These are phyloP conservation scores for Agelastica alni DNA, from an alignment of 2,888 invertebrate species.

Conservation along the genomic window DNA sequence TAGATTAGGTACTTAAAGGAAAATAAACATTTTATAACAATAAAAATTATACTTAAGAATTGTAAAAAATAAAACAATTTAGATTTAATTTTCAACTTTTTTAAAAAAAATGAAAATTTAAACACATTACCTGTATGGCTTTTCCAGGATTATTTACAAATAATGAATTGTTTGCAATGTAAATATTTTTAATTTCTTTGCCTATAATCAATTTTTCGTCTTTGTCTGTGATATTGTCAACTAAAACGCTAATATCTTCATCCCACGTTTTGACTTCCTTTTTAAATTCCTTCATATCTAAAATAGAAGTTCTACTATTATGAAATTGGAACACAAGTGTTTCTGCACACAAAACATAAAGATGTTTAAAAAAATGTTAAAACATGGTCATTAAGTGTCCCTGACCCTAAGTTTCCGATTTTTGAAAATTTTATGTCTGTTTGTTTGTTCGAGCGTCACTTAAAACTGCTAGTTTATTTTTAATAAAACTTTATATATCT, in stretches of 20 bases:
- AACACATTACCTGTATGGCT: constrained; percentile 22
- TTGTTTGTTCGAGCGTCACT: too few relatives aligned
- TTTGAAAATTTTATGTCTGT: too few relatives aligned
- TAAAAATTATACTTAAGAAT: constrained; percentile 2
- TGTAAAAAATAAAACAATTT: not conserved
- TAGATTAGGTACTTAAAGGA: too few relatives aligned
- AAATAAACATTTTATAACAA: too few relatives aligned
- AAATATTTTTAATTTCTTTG: constrained; percentile 28
- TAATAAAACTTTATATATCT: too few relatives aligned
- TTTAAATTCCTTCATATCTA: constrained; percentile 17
- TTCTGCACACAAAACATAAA: too few relatives aligned
- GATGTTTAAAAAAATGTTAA: too few relatives aligned
- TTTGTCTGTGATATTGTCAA: constrained; percentile 30
- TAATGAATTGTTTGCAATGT: constrained; percentile 23
- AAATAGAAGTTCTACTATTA: constrained; percentile 2
- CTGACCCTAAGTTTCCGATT: too few relatives aligned
- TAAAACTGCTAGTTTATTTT: too few relatives aligned
- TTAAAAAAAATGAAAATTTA: too few relatives aligned
- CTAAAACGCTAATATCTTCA: constrained; percentile 15
- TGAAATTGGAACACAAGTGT: too few relatives aligned
- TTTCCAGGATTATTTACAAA: constrained; percentile 13
- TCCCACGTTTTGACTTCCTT: constrained; percentile 22
- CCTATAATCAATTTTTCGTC: constrained; percentile 18
- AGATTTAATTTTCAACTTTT: not conserved
- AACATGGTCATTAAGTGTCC: too few relatives aligned